Evolutionary conservation across 2,113 vertebrate species (phyloP).

Genomic region (Heptranchias perlo): DNA sequence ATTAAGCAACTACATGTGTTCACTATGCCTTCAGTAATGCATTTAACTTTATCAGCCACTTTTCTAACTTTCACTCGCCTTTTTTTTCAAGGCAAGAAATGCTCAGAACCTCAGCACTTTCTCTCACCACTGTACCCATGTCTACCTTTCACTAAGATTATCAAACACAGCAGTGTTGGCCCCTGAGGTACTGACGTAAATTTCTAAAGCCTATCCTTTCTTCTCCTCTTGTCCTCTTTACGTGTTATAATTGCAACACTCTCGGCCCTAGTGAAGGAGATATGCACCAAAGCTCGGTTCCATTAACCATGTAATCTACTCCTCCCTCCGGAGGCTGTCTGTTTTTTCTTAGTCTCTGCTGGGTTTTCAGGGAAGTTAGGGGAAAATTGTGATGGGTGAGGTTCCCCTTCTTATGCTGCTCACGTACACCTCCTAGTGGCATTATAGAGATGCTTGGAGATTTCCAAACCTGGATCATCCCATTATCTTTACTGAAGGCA

Average conservation of each 20-base stretch:
- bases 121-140: not conserved
- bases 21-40: not conserved
- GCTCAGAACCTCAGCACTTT: not conserved
- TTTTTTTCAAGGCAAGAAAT: not conserved
- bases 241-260: not conserved
- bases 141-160: not conserved
- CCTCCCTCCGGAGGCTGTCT: not conserved
- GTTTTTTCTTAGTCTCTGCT: not conserved
- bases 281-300: not conserved
- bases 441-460: not conserved
- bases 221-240: not conserved
- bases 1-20: not conserved
- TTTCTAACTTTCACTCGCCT: not conserved
- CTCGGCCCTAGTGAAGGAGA: not conserved
- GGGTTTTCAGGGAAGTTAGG: not conserved
- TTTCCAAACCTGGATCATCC: not conserved
- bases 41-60: not conserved
- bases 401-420: not conserved
- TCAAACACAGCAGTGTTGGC: not conserved
- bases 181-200: not conserved
- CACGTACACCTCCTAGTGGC: not conserved
- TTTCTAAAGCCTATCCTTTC: not conserved
- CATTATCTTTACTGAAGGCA: too few species aligned
- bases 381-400: not conserved
- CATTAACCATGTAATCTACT: not conserved